Evolutionary conservation across 2,113 vertebrate genomes (phyloP), one percentile per base, ranked within the genome.

Genomic region (Anarhynchus alexandrinus): DNA sequence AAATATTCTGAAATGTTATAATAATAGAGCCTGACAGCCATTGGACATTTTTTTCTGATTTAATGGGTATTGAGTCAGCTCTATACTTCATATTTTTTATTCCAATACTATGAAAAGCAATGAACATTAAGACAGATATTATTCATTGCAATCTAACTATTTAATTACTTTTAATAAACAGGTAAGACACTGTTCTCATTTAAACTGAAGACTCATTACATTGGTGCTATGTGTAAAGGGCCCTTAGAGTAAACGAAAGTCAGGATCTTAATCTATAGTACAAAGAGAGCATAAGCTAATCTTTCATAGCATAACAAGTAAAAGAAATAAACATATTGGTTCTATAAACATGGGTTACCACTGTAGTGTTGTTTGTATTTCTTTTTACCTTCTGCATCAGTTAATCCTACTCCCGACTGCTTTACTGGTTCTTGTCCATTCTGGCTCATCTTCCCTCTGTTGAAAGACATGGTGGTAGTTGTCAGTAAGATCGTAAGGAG

Each of bases 381-480:
- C 61, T 90, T 94, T 98, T 98, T 98, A 99, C 99, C 99, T 98
- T 99, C 99, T 69, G 98, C 93, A 80, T 99, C 99, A 30, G 98
- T 86, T 36, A 98, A 97, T 85, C 98, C 98, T 40, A 97, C 93
- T 86, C 98, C 98, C 2, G 98, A 87, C 71, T 97, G 98, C 67
- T 98, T 99, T 72, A 98, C 38, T 38, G 97, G 92, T 14, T 99
- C 98, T 94, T 98, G 98, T 91, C 98, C 99, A 58, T 99, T 99
- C 64, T 99, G 99, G 85, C 98, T 98, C 92, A 99, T 98, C 96
- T 99, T 99, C 94, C 99, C 99, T 95, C 98, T 99, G 93, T 98
- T 93, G 91, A 97, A 96, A 96, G 42, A 90, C 15, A 95, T 22
- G 32, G 71, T 62, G 27, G 10, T n/a, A 58, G 40, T 55, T 54